These are phyloP conservation scores for Celastrina argiolus DNA, from an alignment of 2,888 invertebrate genomes.

Conservation along the genomic window DNA sequence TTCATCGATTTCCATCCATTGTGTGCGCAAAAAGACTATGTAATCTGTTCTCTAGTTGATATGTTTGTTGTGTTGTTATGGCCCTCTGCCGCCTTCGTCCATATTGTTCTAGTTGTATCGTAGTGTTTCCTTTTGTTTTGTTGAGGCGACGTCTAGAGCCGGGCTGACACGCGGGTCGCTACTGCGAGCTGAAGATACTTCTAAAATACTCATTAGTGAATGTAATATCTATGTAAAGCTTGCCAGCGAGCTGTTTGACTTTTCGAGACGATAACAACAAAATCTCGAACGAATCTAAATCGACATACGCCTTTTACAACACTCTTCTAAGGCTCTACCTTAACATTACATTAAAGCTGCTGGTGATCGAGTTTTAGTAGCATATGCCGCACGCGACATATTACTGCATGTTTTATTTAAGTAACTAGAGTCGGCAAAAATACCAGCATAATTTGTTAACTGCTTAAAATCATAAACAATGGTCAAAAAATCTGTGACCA, in stretches of 20 bases:
- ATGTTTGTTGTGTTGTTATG: slow-evolving; percentile 69
- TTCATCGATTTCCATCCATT: slow-evolving; percentile 72
- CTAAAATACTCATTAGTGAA: neutral
- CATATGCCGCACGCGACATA: neutral
- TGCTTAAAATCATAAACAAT: too few relatives aligned
- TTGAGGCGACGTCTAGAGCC: slow-evolving; percentile 38
- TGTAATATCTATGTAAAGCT: neutral
- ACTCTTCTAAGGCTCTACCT: neutral
- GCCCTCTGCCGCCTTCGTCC: slow-evolving; percentile 74
- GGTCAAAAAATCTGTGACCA: too few relatives aligned
- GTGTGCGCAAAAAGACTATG: slow-evolving; percentile 75
- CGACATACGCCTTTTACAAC: neutral
- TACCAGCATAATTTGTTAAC: neutral
- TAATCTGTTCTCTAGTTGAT: slow-evolving; percentile 72
- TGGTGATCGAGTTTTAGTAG: neutral
- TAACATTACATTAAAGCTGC: neutral
- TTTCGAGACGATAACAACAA: neutral
- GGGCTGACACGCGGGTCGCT: slow-evolving; percentile 14
- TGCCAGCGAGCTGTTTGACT: neutral
- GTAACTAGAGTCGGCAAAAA: neutral
- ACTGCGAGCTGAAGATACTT: neutral
- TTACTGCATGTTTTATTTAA: neutral
- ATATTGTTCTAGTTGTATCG: slow-evolving; percentile 69
- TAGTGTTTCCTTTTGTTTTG: slow-evolving; percentile 53
- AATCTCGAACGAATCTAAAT: neutral